phyloP scores from a whole-genome alignment of 2,797 vertebrate species.

The Danio kyathit region DNA sequence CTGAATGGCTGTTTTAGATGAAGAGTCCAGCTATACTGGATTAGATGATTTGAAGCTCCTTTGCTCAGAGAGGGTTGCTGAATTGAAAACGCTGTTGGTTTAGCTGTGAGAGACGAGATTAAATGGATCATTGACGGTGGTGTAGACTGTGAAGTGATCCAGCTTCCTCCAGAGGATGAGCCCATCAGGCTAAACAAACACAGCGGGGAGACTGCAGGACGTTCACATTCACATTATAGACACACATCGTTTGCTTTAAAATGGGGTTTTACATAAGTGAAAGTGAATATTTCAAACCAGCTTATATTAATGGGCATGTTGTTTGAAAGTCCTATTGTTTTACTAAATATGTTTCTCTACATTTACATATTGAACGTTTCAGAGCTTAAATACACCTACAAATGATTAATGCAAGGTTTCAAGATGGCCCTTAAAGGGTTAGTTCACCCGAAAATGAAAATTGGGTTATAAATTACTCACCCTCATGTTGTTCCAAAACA shows the following conservation, averaged over 20 bases:
- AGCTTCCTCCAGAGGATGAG: slow-evolving; percentile 80
- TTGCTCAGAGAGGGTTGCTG: slow-evolving; percentile 59
- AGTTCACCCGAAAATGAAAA: too few species aligned
- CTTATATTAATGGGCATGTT: background rate
- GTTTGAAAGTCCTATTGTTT: background rate
- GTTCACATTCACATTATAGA: slow-evolving; percentile 15
- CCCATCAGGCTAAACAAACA: slow-evolving; percentile 91
- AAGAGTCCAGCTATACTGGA: slow-evolving; percentile 3
- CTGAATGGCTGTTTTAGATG: slow-evolving; percentile 1
- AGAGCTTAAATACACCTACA: too few species aligned
- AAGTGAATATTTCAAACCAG: background rate
- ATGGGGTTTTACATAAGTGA: slow-evolving; percentile 7
- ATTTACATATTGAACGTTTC: too few species aligned
- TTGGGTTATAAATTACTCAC: too few species aligned
- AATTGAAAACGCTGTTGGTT: slow-evolving; percentile 77
- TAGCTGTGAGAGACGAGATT: slow-evolving; percentile 87
- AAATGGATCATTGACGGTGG: slow-evolving; percentile 94
- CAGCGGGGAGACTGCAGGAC: slow-evolving; percentile 70
- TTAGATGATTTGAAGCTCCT: slow-evolving; percentile 10
- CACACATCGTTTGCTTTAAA: slow-evolving; percentile 70
- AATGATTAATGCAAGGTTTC: too few species aligned
- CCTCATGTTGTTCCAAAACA: too few species aligned
- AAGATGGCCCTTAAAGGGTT: too few species aligned
- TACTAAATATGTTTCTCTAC: too few species aligned
- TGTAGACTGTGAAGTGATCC: slow-evolving; percentile 86